Evolutionary conservation across 2,888 invertebrate species (phyloP).

Genomic region (Pasiphila rectangulata): DNA sequence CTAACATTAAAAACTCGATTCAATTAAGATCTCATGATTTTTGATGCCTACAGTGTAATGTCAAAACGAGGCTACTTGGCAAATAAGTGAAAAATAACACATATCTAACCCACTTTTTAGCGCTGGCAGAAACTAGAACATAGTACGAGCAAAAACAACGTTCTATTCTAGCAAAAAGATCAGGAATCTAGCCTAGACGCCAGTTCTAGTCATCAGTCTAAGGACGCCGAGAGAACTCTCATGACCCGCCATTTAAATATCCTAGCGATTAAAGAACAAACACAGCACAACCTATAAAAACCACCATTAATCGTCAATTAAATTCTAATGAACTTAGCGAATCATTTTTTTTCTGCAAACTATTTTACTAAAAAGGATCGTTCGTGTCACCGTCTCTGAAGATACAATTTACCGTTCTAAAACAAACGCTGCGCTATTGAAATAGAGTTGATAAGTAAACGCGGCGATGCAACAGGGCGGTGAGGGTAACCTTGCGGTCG

Average conservation of each 20-base stretch:
- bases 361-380: conserved; percentile 71
- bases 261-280: conserved; percentile 20
- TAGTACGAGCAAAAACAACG: not conserved
- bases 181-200: not conserved
- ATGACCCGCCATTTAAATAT: conserved; percentile 21
- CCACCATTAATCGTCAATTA: conserved; percentile 39
- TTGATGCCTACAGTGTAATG: no score
- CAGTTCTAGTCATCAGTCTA: not conserved
- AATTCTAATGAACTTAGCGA: conserved; percentile 40
- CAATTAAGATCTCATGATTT: no score
- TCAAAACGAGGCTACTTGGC: no score
- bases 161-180: not conserved
- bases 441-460: conserved; percentile 37
- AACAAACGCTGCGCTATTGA: conserved; percentile 34
- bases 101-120: no score
- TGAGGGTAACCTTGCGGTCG: conserved; percentile 34
- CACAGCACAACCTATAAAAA: conserved; percentile 24
- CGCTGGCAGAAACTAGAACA: not conserved
- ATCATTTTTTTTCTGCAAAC: conserved; percentile 60
- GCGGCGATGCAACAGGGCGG: conserved; percentile 36
- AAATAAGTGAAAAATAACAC: no score
- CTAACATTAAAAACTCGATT: no score
- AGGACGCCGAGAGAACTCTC: conserved; percentile 21
- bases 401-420: conserved; percentile 22
- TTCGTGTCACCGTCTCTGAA: conserved; percentile 62